Percentiles rank a stretch among this genome's conserved stretches.
phyloP scores from a whole-genome alignment of 2,888 invertebrate species.

The Phragmatobia fuliginosa region DNA sequence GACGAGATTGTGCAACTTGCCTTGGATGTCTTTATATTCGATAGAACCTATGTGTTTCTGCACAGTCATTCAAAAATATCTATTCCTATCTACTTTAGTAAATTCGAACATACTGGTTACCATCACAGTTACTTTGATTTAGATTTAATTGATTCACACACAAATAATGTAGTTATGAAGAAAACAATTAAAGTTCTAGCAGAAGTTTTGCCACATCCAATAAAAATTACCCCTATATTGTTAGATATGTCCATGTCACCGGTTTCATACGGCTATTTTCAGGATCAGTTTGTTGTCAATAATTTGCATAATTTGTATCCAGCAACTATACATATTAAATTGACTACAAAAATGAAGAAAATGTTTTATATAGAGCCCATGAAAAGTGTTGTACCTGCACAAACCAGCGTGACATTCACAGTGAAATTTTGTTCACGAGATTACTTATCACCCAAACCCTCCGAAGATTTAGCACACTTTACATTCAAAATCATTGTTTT shows the following conservation, averaged over 20 bases:
- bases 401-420: constrained; percentile 53
- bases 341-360: constrained; percentile 70
- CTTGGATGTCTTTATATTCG: constrained; percentile 69
- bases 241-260: constrained; percentile 72
- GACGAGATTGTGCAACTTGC: constrained; percentile 59
- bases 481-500: constrained; percentile 69
- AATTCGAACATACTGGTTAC: constrained; percentile 67
- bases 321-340: constrained; percentile 65
- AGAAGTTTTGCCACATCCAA: constrained; percentile 71
- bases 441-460: constrained; percentile 29
- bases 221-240: constrained; percentile 66
- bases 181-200: constrained; percentile 68
- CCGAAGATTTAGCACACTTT: constrained; percentile 67
- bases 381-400: constrained; percentile 56
- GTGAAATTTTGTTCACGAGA: constrained; percentile 65
- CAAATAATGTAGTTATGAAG: constrained; percentile 52
- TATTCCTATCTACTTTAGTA: constrained; percentile 65
- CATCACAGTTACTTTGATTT: constrained; percentile 73
- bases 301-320: constrained; percentile 66
- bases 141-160: constrained; percentile 59
- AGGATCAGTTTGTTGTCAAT: constrained; percentile 62
- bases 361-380: constrained; percentile 68
- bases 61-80: constrained; percentile 53
- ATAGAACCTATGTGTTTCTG: constrained; percentile 61
- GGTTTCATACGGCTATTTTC: constrained; percentile 64